Evolutionary conservation across 92 coral and sea anemone genomes (phyloP).

Genomic region (Blastomussa wellsi): DNA sequence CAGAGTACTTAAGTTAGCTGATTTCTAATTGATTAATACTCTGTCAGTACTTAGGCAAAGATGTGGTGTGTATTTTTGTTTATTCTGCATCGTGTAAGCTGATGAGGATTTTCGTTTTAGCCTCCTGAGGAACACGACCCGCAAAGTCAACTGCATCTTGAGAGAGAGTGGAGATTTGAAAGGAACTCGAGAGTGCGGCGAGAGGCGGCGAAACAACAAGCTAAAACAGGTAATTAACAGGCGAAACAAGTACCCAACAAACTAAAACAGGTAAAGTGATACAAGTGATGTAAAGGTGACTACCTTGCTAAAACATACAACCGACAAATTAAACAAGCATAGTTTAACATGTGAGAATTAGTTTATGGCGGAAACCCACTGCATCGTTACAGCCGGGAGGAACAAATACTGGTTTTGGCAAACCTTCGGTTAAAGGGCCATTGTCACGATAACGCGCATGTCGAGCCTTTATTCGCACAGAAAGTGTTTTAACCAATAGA

Average conservation of each 20-base stretch:
- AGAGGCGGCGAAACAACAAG: slow-evolving; percentile 89
- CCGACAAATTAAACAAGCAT: too few relatives aligned
- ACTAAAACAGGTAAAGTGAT: slow-evolving; percentile 1
- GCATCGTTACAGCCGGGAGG: too few relatives aligned
- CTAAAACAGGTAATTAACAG: slow-evolving; percentile 62
- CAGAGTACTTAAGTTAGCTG: not conserved
- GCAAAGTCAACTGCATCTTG: slow-evolving; percentile 89
- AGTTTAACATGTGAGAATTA: not conserved
- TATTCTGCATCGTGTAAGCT: not conserved
- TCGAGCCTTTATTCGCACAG: too few relatives aligned
- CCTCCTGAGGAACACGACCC: slow-evolving; percentile 98
- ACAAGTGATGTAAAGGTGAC: too few relatives aligned
- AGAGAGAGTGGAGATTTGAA: slow-evolving; percentile 94
- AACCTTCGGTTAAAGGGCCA: too few relatives aligned
- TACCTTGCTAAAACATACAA: not conserved
- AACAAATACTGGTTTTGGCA: too few relatives aligned
- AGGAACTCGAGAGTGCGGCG: slow-evolving; percentile 89
- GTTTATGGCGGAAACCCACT: too few relatives aligned
- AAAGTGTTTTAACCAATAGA: too few relatives aligned
- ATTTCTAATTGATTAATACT: not conserved
- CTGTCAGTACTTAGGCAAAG: too few relatives aligned
- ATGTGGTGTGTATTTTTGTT: not conserved
- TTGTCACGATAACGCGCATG: too few relatives aligned
- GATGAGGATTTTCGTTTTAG: slow-evolving; percentile 35
- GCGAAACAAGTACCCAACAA: not conserved